Percentiles rank a stretch among this genome's conserved stretches.
These are phyloP conservation scores for Nephrotoma guestfalica DNA, from an alignment of 2,888 invertebrate genomes.

Conservation along the genomic window DNA sequence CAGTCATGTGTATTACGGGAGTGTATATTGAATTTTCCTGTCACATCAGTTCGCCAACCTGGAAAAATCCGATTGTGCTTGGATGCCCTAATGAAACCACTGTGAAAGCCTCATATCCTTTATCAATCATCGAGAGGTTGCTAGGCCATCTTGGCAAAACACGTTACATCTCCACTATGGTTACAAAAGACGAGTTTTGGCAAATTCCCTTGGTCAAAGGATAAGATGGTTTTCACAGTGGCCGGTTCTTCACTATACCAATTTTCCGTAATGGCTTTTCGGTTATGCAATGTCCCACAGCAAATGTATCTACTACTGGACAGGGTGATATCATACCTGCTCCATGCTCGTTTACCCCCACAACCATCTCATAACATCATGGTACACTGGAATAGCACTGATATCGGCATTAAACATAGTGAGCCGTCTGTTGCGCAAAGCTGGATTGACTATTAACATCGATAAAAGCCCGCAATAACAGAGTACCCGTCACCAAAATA, in stretches of 20 bases:
- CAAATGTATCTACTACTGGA: not conserved
- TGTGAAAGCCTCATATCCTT: conserved; percentile 8
- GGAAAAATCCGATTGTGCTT: too few relatives aligned
- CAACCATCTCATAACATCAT: not conserved
- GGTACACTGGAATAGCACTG: not conserved
- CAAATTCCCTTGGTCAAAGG: conserved; percentile 12
- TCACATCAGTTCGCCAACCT: too few relatives aligned
- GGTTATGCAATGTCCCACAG: not conserved
- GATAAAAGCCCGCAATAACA: too few relatives aligned
- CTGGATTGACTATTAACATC: not conserved
- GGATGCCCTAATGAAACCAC: conserved; percentile 12
- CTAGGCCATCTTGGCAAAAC: conserved; percentile 16
- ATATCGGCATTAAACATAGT: not conserved
- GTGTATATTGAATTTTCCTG: too few relatives aligned
- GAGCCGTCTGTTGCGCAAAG: not conserved
- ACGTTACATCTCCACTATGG: conserved; percentile 16
- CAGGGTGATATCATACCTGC: not conserved
- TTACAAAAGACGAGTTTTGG: conserved; percentile 13
- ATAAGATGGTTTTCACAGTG: conserved; percentile 17
- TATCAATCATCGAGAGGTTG: conserved; percentile 7
- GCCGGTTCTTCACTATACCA: not conserved
- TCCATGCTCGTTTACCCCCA: not conserved
- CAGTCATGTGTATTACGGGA: too few relatives aligned
- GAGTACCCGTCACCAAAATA: too few relatives aligned
- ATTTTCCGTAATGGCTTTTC: not conserved